These are phyloP conservation scores for Sorex fumeus DNA, from an alignment of 2,113 vertebrate species.

Conservation along the genomic window DNA sequence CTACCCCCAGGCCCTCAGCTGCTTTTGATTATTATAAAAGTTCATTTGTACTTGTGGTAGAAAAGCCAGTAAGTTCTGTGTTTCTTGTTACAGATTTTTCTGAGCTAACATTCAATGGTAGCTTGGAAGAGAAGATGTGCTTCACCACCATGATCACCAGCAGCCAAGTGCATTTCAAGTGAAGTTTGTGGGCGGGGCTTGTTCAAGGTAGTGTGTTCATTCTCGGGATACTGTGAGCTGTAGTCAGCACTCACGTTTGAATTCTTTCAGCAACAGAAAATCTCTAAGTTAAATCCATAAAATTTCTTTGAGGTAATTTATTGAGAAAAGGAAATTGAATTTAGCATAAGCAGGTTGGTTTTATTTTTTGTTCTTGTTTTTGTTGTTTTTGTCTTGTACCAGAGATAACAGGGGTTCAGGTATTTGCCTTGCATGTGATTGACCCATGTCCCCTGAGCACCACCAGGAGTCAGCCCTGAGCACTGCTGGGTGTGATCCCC, in stretches of 20 bases:
- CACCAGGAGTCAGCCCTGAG: too few species aligned
- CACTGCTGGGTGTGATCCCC: too few species aligned
- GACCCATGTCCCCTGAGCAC: too few species aligned
- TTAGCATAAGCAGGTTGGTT: background rate
- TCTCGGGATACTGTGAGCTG: background rate
- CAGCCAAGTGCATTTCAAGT: conserved; percentile 89
- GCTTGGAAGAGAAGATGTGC: conserved; percentile 88
- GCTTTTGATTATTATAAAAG: background rate
- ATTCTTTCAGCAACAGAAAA: background rate
- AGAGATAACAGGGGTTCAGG: too few species aligned
- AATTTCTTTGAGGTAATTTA: conserved; percentile 30
- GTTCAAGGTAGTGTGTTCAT: conserved; percentile 70
- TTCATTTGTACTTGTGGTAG: background rate
- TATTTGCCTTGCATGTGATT: too few species aligned
- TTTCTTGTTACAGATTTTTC: conserved; percentile 87
- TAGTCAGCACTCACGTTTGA: background rate
- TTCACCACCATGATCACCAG: conserved; percentile 88
- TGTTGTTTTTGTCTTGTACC: too few species aligned
- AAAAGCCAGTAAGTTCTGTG: background rate
- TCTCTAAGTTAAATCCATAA: conserved; percentile 17
- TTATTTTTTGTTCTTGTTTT: too few species aligned
- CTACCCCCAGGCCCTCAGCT: too few species aligned
- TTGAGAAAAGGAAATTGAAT: background rate
- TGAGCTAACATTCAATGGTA: conserved; percentile 88
- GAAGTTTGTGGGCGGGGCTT: conserved; percentile 14